A percentile compares a stretch with the other conserved stretches of the same genome.
phyloP scores from a whole-genome alignment of 2,113 vertebrate species.

The Diphyllodes magnificus region DNA sequence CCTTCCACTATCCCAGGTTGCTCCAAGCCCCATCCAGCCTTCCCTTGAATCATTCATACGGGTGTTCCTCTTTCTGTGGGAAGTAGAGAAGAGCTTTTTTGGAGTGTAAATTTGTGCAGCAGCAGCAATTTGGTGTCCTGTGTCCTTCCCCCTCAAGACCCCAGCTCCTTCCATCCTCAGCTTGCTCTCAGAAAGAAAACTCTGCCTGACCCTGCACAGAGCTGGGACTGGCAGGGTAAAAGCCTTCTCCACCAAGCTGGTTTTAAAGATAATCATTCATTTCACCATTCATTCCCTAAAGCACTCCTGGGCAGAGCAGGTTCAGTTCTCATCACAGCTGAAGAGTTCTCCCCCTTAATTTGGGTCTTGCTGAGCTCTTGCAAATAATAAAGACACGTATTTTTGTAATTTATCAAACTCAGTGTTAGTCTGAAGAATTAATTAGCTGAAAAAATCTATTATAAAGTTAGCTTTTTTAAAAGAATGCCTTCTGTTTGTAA shows the following conservation, averaged over 20 bases:
- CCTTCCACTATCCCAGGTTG: accelerated
- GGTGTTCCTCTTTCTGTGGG: not conserved
- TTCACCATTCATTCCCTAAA: not conserved
- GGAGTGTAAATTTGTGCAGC: not conserved
- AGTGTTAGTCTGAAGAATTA: not conserved
- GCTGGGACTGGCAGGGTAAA: not conserved
- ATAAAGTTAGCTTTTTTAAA: not conserved
- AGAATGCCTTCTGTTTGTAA: not conserved
- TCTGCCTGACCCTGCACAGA: accelerated
- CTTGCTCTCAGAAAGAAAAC: not conserved
- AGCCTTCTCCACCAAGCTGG: not conserved
- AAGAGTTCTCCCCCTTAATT: not conserved
- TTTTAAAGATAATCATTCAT: not conserved
- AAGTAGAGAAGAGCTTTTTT: not conserved
- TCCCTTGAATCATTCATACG: accelerated
- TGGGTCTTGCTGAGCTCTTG: not conserved
- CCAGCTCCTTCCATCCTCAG: not conserved
- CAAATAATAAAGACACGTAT: not conserved
- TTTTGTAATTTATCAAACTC: not conserved
- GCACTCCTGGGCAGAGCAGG: not conserved
- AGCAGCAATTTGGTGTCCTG: not conserved
- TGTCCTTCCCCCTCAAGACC: not conserved
- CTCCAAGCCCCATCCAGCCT: not conserved
- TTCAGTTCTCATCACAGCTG: not conserved
- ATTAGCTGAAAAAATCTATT: not conserved